phyloP scores from a whole-genome alignment of 2,888 invertebrate species.

The Imbricaverruca yamaguchii region DNA sequence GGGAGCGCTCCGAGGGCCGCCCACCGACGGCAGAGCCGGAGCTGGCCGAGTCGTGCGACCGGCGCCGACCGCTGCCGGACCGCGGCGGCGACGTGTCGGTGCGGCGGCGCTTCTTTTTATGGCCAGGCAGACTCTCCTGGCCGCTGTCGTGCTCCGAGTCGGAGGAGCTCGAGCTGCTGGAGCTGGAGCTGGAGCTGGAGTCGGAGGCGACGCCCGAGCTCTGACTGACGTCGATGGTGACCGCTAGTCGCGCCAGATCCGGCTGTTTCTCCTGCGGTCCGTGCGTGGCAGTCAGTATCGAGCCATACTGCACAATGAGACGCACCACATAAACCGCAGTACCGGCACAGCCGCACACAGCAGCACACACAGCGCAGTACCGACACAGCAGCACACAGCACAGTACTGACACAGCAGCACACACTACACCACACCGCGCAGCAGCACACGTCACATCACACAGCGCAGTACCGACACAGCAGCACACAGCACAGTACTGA shows the following conservation, averaged over 20 bases:
- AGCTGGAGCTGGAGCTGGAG: conserved; percentile 75
- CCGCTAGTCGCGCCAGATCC: conserved; percentile 67
- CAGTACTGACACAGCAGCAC: too few species aligned
- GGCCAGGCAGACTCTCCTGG: conserved; percentile 78
- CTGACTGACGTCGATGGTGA: conserved; percentile 72
- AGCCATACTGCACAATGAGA: too few species aligned
- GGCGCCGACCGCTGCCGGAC: not conserved
- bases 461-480: too few species aligned
- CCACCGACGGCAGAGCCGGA: not conserved
- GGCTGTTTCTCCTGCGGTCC: conserved; percentile 56
- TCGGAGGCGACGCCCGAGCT: conserved; percentile 90
- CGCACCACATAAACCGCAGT: too few species aligned
- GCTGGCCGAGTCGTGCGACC: not conserved
- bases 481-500: too few species aligned
- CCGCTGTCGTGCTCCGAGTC: conserved; percentile 55
- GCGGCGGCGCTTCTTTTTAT: conserved; percentile 51
- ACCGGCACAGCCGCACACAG: too few species aligned
- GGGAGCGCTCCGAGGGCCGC: not conserved
- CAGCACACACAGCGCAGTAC: too few species aligned
- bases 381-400: too few species aligned
- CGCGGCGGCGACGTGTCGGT: not conserved
- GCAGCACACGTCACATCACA: too few species aligned
- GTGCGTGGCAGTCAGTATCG: too few species aligned
- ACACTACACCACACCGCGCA: too few species aligned
- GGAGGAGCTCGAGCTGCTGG: conserved; percentile 63